Conservation (phyloP, 2,797 vertebrate species). For the Orientallactaga sibirica region DNA sequence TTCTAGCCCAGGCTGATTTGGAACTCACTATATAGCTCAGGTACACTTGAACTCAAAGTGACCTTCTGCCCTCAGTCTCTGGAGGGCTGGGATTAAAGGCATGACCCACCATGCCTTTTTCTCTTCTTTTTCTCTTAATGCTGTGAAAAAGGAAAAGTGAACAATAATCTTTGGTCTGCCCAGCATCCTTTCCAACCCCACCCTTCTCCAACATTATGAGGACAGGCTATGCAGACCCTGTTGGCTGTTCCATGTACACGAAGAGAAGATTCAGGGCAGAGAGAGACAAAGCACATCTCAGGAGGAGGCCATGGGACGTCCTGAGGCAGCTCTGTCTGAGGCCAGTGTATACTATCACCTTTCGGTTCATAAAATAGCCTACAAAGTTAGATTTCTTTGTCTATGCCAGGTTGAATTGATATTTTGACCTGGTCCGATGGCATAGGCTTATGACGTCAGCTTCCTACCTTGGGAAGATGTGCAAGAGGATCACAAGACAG, state of each 20-base stretch:
- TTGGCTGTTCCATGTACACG: not conserved
- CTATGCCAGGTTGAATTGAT: not conserved
- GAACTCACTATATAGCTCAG: no score
- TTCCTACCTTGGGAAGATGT: not conserved
- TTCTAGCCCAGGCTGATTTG: no score
- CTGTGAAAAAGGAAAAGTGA: not conserved
- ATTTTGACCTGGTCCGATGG: not conserved
- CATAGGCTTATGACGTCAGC: no score
- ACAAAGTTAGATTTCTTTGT: not conserved
- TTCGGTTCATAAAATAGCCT: not conserved
- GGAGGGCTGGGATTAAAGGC: no score
- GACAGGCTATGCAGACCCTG: not conserved
- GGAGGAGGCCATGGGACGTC: no score
- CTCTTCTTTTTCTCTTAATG: not conserved
- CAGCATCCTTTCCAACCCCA: not conserved
- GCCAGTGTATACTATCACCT: not conserved
- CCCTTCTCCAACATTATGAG: not conserved
- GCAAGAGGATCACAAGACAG: not conserved
- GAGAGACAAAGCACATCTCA: not conserved
- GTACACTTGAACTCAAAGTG: no score
- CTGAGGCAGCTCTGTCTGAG: not conserved
- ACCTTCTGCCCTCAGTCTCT: no score
- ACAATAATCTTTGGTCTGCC: not conserved
- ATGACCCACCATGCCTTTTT: no score
- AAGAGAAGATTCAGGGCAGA: not conserved